These are phyloP conservation scores for Papilio polyxenes DNA, from an alignment of 1,140 invertebrate genomes.

Conservation along the genomic window DNA sequence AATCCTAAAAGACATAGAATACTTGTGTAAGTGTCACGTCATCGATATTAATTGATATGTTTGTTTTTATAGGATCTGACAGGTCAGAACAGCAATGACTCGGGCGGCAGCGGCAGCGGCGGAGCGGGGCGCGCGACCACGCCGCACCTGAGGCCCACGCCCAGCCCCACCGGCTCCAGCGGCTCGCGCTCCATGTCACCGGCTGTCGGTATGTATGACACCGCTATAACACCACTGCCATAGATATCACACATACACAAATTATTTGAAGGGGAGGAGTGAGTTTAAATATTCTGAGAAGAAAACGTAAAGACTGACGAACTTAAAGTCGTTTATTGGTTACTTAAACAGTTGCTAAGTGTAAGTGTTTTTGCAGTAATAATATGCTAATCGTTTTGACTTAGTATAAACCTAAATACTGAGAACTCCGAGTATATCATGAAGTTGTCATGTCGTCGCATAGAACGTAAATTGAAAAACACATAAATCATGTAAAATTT, in stretches of 20 bases:
- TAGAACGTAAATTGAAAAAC: neutral
- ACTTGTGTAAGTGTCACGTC: neutral
- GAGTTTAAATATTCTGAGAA: too few relatives aligned
- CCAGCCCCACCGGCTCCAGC: conserved; percentile 94
- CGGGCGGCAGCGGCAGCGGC: conserved; percentile 86
- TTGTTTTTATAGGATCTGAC: conserved; percentile 88
- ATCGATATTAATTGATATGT: conserved; percentile 1
- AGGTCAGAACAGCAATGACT: conserved; percentile 92
- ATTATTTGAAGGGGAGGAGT: too few relatives aligned
- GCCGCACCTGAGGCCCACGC: conserved; percentile 92
- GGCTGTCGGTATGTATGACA: conserved; percentile 90
- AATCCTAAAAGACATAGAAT: too few relatives aligned
- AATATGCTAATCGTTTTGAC: neutral
- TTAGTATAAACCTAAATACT: neutral
- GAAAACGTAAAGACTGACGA: too few relatives aligned
- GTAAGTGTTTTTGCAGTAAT: neutral
- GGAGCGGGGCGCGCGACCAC: conserved; percentile 88
- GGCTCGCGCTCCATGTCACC: conserved; percentile 97
- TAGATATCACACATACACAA: neutral
- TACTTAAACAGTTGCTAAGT: neutral
- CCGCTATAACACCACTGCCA: neutral
- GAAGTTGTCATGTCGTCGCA: neutral
- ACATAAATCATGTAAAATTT: conserved; percentile 22
- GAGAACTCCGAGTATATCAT: neutral
- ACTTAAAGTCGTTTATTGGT: neutral